Percentiles rank a stretch among this genome's conserved stretches.
phyloP scores from a whole-genome alignment of 2,888 invertebrate species.

The Mimumesa dahlbomi region DNA sequence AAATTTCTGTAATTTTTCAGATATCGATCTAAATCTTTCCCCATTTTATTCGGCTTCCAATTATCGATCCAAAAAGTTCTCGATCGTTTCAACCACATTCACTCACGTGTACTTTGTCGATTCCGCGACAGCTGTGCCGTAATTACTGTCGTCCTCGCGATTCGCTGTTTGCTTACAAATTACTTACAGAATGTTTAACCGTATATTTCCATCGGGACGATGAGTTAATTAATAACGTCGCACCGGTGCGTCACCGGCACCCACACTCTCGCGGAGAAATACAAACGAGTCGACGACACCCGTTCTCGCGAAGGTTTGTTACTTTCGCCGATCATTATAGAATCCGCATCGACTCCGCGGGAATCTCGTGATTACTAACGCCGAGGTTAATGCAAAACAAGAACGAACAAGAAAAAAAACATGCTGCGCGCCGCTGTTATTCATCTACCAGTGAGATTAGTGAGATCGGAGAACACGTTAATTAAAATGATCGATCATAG shows the following conservation, averaged over 20 bases:
- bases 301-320: conserved; percentile 12
- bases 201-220: background rate
- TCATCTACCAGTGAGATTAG: too few relatives aligned
- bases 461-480: conserved; percentile 27
- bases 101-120: conserved; percentile 13
- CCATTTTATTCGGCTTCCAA: too few relatives aligned
- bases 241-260: too few relatives aligned
- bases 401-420: too few relatives aligned
- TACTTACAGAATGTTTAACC: conserved; percentile 9
- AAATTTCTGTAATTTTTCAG: too few relatives aligned
- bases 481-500: background rate
- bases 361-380: background rate
- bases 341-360: background rate
- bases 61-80: too few relatives aligned
- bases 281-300: background rate
- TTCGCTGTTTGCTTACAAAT: conserved; percentile 18
- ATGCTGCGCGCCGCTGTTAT: too few relatives aligned
- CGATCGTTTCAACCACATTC: too few relatives aligned
- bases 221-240: conserved; percentile 21
- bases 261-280: background rate
- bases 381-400: too few relatives aligned
- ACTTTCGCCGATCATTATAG: background rate
- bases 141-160: conserved; percentile 5
- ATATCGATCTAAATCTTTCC: too few relatives aligned
- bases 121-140: background rate